Conservation (phyloP, 2,888 invertebrate species). For the Acleris laterana region DNA sequence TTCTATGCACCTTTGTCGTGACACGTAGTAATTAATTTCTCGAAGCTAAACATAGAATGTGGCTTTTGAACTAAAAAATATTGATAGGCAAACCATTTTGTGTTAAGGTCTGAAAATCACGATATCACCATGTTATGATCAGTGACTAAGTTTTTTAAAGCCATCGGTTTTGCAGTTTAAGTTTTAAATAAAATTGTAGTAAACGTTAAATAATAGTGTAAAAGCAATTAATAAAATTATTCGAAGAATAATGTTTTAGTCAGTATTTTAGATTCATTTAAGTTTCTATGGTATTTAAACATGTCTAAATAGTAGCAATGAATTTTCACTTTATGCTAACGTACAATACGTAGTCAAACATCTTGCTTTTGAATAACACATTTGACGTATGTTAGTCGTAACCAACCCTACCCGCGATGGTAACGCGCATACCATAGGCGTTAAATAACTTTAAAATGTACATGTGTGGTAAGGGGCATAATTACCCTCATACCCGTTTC, state of each 20-base stretch:
- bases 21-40: constrained; percentile 26
- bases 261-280: too few relatives aligned
- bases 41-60: constrained; percentile 26
- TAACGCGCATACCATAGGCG: constrained; percentile 19
- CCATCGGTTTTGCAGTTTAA: too few relatives aligned
- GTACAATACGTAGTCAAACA: constrained; percentile 12
- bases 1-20: constrained; percentile 22
- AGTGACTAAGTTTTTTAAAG: background rate
- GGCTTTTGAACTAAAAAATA: constrained; percentile 15
- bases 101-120: constrained; percentile 28
- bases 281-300: too few relatives aligned
- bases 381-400: too few relatives aligned
- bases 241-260: too few relatives aligned
- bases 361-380: constrained; percentile 6
- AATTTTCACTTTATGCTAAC: background rate
- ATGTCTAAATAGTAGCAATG: too few relatives aligned
- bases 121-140: constrained; percentile 13
- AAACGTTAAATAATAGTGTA: too few relatives aligned
- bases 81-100: constrained; percentile 24
- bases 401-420: constrained; percentile 4
- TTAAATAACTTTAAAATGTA: constrained; percentile 38
- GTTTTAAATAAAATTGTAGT: too few relatives aligned
- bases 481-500: constrained; percentile 26
- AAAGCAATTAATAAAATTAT: too few relatives aligned
- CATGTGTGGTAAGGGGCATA: constrained; percentile 35